Percentiles rank a stretch among this genome's conserved stretches.
Conservation (phyloP, 2,888 invertebrate genomes). For the Callimorpha dominula region DNA sequence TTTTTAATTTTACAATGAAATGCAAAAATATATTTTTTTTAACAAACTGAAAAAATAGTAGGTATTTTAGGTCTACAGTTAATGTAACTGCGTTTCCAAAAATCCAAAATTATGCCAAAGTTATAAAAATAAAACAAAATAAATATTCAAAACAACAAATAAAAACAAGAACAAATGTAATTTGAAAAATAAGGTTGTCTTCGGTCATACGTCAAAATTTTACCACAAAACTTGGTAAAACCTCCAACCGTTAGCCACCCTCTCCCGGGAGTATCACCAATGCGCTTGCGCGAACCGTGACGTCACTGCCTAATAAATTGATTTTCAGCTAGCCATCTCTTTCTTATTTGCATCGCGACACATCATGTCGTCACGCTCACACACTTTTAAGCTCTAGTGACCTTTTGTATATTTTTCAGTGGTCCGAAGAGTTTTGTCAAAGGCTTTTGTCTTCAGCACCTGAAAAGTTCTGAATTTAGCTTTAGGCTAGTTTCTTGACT, state of each 20-base stretch:
- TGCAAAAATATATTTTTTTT: neutral
- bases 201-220: neutral
- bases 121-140: neutral
- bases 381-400: constrained; percentile 77
- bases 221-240: constrained; percentile 40
- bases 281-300: constrained; percentile 82
- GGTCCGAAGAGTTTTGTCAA: constrained; percentile 74
- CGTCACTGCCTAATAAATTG: constrained; percentile 87
- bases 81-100: neutral
- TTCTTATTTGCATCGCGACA: constrained; percentile 46
- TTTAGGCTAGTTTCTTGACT: constrained; percentile 65
- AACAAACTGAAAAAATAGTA: neutral
- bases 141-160: neutral
- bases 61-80: neutral
- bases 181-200: neutral
- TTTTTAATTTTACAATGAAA: too few relatives aligned
- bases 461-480: constrained; percentile 75
- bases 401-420: constrained; percentile 83
- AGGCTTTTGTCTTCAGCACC: constrained; percentile 78
- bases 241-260: constrained; percentile 68
- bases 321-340: constrained; percentile 80
- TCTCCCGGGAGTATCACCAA: constrained; percentile 70
- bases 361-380: constrained; percentile 65
- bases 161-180: neutral
- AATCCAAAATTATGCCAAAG: neutral